Evolutionary conservation across 2,888 invertebrate species (phyloP), one percentile per base, ranked within the genome.

Genomic region (Onchidella celtica): DNA sequence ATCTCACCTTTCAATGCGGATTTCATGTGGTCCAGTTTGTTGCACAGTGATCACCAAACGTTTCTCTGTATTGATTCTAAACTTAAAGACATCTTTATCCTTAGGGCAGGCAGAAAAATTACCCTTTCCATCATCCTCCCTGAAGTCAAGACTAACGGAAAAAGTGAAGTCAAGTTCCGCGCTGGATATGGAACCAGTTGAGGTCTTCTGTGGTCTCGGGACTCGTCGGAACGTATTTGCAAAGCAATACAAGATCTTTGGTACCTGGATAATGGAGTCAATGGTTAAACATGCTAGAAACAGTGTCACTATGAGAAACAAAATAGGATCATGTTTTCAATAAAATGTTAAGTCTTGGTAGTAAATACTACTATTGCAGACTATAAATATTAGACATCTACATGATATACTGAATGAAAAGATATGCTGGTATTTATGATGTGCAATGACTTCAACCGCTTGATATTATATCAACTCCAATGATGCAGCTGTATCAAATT

Each of bases 151-250:
- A 77, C 96, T 96, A 74, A 98, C 97, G 92, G 98, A 97, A 89
- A 98, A 97, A 77, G 97, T 96, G 91, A 97, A 97, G 92, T 97
- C 96, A 55, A 90, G 89, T 79, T 93, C 92, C 29, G 72, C 55
- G 24, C 73, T 76, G 61, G 72, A 65, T 40, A 65, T 29, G 6
- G 69, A 61, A 38, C 68, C 55, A 4, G 24, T 65, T 21, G 73
- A 65, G 24, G 87, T 84, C 34, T 87, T 83, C 14, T 86, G 84
- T 57, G 89, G 87, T 83, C 89, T 91, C 4, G 97, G 97, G 82
- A 97, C 96, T 83, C 97, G 96, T 91, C 97, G 97, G 93, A 99
- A 99, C 34, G 98, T 98, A 93, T 97, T 97, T 1, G 97, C 96
- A 94, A 99, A 99, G 92, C 98, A 97, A 90, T 94, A 93, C 80